Evolutionary conservation across 2,888 invertebrate species (phyloP).

Genomic region (Villa cingulata): DNA sequence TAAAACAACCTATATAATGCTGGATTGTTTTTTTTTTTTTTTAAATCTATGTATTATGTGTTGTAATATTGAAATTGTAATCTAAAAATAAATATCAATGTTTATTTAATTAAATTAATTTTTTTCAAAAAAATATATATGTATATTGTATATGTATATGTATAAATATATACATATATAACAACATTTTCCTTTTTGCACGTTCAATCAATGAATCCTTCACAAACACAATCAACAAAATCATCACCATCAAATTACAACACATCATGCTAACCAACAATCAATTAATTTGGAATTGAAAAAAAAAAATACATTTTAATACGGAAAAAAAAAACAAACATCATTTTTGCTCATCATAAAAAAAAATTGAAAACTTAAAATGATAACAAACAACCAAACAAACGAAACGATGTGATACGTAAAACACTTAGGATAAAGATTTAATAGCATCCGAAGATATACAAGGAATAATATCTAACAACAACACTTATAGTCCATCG

Average conservation of each 20-base stretch:
- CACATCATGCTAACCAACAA: constrained; percentile 1
- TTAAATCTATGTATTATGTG: no score
- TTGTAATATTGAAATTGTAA: no score
- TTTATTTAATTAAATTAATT: no score
- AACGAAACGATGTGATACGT: neutral
- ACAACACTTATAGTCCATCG: neutral
- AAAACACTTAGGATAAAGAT: constrained; percentile 3
- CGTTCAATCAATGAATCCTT: constrained; percentile 1
- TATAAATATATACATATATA: no score
- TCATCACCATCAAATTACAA: neutral
- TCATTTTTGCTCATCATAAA: neutral
- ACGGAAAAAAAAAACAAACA: neutral
- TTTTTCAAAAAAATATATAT: no score
- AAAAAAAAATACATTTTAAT: no score
- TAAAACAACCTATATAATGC: no score
- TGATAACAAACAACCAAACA: neutral
- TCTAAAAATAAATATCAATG: no score
- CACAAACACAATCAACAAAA: neutral
- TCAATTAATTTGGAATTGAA: neutral
- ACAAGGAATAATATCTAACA: constrained; percentile 3
- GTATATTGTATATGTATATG: no score
- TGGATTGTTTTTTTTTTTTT: no score
- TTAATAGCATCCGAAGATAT: constrained; percentile 10
- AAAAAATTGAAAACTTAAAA: neutral
- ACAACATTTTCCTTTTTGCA: constrained; percentile 3